These are phyloP conservation scores for Sarcophaga variegata DNA, from an alignment of 2,888 invertebrate genomes.

Conservation along the genomic window DNA sequence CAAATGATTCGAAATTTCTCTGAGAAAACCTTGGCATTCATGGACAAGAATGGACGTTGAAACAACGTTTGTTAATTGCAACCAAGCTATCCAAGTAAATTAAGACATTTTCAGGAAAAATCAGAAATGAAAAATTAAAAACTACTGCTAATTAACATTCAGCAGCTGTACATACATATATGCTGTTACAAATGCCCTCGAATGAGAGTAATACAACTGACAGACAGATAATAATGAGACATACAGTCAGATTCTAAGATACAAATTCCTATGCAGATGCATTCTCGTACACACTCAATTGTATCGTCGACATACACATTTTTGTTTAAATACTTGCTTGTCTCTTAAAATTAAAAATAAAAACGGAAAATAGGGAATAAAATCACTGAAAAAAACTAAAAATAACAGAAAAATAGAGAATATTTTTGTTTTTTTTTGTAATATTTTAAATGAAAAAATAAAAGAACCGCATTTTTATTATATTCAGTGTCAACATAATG, in stretches of 20 bases:
- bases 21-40: no score
- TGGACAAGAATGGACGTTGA: no score
- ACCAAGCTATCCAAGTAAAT: no score
- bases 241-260: not conserved
- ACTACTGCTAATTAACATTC: not conserved
- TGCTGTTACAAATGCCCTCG: no score
- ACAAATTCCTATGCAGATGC: constrained; percentile 3
- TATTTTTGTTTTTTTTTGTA: constrained; percentile 19
- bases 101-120: not conserved
- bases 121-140: not conserved
- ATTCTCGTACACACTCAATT: not conserved
- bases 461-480: constrained; percentile 60
- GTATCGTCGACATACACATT: constrained; percentile 14
- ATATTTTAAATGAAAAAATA: constrained; percentile 45
- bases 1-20: no score
- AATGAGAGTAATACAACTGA: not conserved
- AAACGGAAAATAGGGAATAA: constrained; percentile 51
- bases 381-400: constrained; percentile 54
- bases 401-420: constrained; percentile 46
- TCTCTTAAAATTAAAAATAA: constrained; percentile 34
- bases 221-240: constrained; percentile 22
- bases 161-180: not conserved
- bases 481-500: constrained; percentile 66
- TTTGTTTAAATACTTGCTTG: constrained; percentile 19
- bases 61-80: no score